Base-by-base conservation (phyloP, 2,888 invertebrate genomes). In the Rhagophthalmus giganteus region DNA sequence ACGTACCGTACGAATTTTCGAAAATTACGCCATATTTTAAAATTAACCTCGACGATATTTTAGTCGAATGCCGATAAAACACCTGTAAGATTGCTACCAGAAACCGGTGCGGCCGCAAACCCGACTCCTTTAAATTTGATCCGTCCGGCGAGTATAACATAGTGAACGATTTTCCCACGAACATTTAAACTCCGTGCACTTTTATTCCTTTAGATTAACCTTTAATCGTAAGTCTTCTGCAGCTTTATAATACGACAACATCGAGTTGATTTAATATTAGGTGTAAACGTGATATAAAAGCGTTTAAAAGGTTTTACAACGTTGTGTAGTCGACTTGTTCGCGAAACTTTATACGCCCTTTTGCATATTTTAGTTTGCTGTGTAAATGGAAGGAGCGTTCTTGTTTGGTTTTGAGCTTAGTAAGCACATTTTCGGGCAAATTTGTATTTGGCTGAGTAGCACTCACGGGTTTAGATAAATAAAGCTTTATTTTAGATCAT, bases 351-450 rank as follows among this genome's bases (percentile, higher is more conserved):
- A 60, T 59, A 61, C 61, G 60, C 59, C 55, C 56, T 54, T 46
- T 57, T 59, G 63, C 62, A 63, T 63, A 64, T 64, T 64, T 64
- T 60, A 61, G 58, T 55, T 55, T 39, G 58, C 52, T 50, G 57
- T 61, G 59, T 60, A 61, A 64, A 62, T 61, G 61, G 57, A 62
- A 60, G 51, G 58, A 56, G 49, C 49, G 54, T 55, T 56, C 55
- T 59, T 64, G 63, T 66, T 66, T 64, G 62, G 62, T 64, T 66
- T 63, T 58, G 55, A 52, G 64, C 62, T 66, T 64, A 62, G 61
- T 56, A 59, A 61, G 60, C 60, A 63, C 63, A 64, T 63, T 65
- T 64, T 61, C 58, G 59, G 61, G 56, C 50, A 59, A 64, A 61
- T 65, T 63, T 62, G 64, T 54, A 56, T 64, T 65, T 57, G 59